Conservation (phyloP, 1,140 invertebrate species). For the Meloidogyne floridensis region DNA sequence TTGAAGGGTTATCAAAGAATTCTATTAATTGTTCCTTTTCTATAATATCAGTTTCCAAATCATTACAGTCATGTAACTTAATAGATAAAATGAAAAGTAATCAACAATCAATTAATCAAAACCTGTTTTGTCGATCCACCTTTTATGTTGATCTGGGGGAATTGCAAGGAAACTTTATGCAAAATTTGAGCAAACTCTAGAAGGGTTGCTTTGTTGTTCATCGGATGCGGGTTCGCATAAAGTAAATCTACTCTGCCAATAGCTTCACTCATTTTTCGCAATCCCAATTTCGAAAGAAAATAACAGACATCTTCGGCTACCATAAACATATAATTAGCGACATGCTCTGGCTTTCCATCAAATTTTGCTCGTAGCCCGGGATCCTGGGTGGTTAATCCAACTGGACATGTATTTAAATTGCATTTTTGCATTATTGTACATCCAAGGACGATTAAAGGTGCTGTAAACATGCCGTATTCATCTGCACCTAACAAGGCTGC, state of each 20-base stretch:
- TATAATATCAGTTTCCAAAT: no score
- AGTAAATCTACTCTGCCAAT: slow-evolving; percentile 90
- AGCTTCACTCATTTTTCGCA: slow-evolving; percentile 85
- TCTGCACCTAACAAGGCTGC: slow-evolving; percentile 93
- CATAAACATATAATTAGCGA: slow-evolving; percentile 96
- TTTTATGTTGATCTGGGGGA: slow-evolving; percentile 85
- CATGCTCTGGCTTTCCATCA: slow-evolving; percentile 92
- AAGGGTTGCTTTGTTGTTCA: slow-evolving; percentile 79
- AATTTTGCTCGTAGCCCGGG: slow-evolving; percentile 92
- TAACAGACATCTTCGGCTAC: slow-evolving; percentile 76
- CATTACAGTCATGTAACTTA: neutral
- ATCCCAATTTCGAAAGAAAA: slow-evolving; percentile 84
- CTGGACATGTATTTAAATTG: slow-evolving; percentile 97
- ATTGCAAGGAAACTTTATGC: slow-evolving; percentile 81
- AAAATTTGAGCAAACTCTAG: slow-evolving; percentile 83
- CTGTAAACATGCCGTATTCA: slow-evolving; percentile 90
- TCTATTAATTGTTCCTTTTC: no score
- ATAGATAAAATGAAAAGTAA: slow-evolving; percentile 33
- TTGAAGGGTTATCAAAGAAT: no score
- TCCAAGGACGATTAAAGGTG: slow-evolving; percentile 90
- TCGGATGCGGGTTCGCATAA: slow-evolving; percentile 67
- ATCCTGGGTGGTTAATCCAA: slow-evolving; percentile 95
- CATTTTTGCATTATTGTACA: slow-evolving; percentile 99
- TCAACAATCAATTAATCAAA: slow-evolving; percentile 51
- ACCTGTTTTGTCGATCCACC: slow-evolving; percentile 81